Base-by-base conservation (phyloP, 2,113 vertebrate species). In the Entomyzon cyanotis region DNA sequence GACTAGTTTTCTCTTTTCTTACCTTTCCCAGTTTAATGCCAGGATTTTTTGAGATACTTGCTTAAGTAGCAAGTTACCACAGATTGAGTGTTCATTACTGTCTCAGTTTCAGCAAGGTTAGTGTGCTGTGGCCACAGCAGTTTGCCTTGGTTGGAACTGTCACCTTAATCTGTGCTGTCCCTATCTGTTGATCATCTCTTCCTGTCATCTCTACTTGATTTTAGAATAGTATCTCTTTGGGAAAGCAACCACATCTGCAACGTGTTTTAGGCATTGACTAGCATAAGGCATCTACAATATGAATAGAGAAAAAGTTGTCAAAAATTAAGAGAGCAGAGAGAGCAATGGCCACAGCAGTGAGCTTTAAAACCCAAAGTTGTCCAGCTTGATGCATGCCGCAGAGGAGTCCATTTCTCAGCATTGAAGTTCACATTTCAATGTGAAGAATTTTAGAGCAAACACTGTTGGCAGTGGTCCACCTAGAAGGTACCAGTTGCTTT, bases 401-500 rank as follows among this genome's bases (percentile, higher is more conserved):
- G 28, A 75, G 9, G 24, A 60, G 59, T 63, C 35, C 6, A 60
- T 74, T 94, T 67, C 30, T 88, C 60, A 84, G 2, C 64, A 73
- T 60, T 19, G 31, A 90, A 88, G 49, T 70, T 78, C 76, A 60
- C 5, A 64, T 68, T 88, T 86, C 56, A 79, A 11, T 12, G n/a
- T 52, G 42, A 88, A 55, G 52, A 64, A 63, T 86, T 95, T 81
- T 89, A 25, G n/a, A 71, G 68, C 33, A 81, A 90, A 67, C 41
- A 41, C 6, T 49, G 39, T 23, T 92, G 80, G 86, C 73, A 52
- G 79, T 84, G 94, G 92, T 89, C 93, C 90, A 93, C 55, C 31
- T 62, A 68, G 73, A 52, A 92, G 86, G 82, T 83, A 95, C 63
- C 87, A 95, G 74, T 94, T 76, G 89, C 49, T 58, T 59, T 28